These are phyloP conservation scores for Marmota monax DNA, from an alignment of 2,113 vertebrate genomes.

Conservation along the genomic window DNA sequence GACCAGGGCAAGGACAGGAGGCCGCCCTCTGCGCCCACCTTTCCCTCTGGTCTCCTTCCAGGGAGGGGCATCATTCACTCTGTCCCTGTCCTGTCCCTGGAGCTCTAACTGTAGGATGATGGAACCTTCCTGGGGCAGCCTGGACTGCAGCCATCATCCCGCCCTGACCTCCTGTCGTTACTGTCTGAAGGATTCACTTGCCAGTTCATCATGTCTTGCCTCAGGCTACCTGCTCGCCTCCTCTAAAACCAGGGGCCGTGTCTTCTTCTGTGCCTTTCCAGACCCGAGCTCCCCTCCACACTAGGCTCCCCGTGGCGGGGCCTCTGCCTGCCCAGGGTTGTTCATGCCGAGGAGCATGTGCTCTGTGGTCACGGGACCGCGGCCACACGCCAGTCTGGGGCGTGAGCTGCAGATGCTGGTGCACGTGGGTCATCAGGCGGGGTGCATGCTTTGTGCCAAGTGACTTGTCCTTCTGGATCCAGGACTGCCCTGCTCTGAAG, in stretches of 20 bases:
- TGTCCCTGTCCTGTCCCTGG: not conserved
- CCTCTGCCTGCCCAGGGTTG: rapidly evolving
- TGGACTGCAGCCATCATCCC: not conserved
- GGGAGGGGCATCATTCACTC: not conserved
- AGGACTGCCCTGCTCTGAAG: not conserved
- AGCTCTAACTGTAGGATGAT: not conserved
- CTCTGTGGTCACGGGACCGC: not conserved
- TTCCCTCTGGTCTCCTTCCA: not conserved
- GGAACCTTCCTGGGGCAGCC: not conserved
- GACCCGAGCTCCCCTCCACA: not conserved
- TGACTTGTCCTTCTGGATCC: not conserved
- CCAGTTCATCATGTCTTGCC: slow-evolving; percentile 69
- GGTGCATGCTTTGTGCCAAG: not conserved
- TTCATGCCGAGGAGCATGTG: rapidly evolving
- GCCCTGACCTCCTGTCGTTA: slow-evolving; percentile 25
- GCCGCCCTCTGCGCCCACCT: rapidly evolving
- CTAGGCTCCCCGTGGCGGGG: not conserved
- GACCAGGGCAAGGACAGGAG: not conserved
- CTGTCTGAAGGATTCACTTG: slow-evolving; percentile 63
- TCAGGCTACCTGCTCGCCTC: slow-evolving; percentile 8
- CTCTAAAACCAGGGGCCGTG: no score
- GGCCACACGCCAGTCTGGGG: not conserved
- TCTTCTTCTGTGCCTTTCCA: not conserved
- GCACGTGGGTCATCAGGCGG: not conserved
- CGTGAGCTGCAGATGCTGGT: not conserved